phyloP scores from a whole-genome alignment of 2,888 invertebrate genomes.

The Leucophenga maculata region DNA sequence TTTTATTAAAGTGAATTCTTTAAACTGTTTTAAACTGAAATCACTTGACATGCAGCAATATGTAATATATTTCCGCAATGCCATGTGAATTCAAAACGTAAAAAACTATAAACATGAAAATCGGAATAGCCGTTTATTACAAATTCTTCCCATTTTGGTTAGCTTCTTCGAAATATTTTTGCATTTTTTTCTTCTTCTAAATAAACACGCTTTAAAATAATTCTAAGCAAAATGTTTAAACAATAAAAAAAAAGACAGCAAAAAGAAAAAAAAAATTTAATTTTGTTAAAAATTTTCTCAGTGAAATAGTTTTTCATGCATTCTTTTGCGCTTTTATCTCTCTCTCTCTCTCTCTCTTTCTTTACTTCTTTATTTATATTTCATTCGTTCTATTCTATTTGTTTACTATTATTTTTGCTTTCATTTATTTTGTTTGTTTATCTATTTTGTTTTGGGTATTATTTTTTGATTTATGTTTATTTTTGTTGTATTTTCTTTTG shows the following conservation, averaged over 20 bases:
- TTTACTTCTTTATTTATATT: conserved; percentile 25
- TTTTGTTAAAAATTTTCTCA: conserved; percentile 42
- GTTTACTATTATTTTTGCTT: conserved; percentile 40
- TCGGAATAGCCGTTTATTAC: no score
- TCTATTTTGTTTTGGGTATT: conserved; percentile 42
- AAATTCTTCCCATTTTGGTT: neutral
- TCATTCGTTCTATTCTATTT: conserved; percentile 34
- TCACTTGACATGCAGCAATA: no score
- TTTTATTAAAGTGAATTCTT: no score
- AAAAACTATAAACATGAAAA: no score
- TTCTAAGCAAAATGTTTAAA: conserved; percentile 44
- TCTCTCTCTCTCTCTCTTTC: conserved; percentile 16
- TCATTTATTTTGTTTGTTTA: conserved; percentile 33
- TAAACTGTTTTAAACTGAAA: no score
- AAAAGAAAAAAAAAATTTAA: conserved; percentile 28
- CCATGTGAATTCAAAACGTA: no score
- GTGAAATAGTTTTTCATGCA: conserved; percentile 48
- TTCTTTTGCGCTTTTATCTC: conserved; percentile 5
- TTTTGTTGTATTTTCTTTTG: conserved; percentile 51
- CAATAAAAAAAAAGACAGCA: conserved; percentile 26
- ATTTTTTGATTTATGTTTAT: conserved; percentile 40
- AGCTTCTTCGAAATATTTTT: neutral
- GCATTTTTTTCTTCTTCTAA: conserved; percentile 38
- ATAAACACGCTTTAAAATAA: conserved; percentile 55
- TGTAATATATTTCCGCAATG: no score